These are phyloP conservation scores for Rotaria socialis DNA, from an alignment of 2,888 invertebrate genomes.

Conservation along the genomic window DNA sequence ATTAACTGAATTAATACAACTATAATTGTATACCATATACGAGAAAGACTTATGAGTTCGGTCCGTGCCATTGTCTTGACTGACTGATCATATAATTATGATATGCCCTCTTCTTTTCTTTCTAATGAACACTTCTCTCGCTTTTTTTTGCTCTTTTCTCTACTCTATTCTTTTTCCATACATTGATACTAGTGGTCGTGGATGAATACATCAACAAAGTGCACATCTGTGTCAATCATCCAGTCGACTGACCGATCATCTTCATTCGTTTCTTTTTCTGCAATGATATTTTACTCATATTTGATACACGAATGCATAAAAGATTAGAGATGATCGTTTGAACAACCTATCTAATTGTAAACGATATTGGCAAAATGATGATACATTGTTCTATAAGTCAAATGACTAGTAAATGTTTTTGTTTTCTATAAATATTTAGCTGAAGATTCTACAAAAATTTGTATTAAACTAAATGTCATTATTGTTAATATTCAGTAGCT, in stretches of 20 bases:
- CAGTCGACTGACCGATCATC: not conserved
- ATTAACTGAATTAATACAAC: slow-evolving; percentile 2
- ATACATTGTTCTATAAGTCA: not conserved
- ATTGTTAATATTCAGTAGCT: not conserved
- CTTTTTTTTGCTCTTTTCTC: not conserved
- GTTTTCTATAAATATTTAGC: no score
- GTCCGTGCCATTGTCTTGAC: not conserved
- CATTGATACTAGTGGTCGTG: not conserved
- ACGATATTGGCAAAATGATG: not conserved
- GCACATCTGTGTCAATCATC: not conserved
- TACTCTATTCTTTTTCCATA: not conserved
- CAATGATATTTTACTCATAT: not conserved
- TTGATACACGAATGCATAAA: not conserved
- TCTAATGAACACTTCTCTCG: slow-evolving; percentile 6
- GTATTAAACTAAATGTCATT: not conserved
- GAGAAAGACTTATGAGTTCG: not conserved
- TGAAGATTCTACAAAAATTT: not conserved
- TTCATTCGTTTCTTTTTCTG: not conserved
- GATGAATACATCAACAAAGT: not conserved
- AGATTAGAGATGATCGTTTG: not conserved
- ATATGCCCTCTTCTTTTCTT: not conserved
- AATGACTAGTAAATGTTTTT: no score
- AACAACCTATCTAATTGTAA: not conserved
- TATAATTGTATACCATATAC: slow-evolving; percentile 32
- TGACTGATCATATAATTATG: not conserved